Base-by-base conservation (phyloP, 2,113 vertebrate species). In the Hirundichthys speculiger region DNA sequence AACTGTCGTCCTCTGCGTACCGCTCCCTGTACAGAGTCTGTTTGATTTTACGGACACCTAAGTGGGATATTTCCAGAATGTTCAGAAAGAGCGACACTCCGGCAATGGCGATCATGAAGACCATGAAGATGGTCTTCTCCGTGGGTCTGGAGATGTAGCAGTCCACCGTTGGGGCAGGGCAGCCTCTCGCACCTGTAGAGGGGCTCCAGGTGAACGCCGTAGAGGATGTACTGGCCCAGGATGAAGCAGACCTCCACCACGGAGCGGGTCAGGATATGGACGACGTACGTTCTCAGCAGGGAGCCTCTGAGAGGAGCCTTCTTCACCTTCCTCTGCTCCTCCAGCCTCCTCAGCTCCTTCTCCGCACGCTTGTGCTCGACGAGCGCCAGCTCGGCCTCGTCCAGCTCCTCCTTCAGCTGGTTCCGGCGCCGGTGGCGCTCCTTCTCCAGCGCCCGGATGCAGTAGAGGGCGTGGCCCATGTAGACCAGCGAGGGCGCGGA, bases 121-220 rank as follows among this genome's bases (percentile, higher is more conserved):
- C 89, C 95, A 98, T 97, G 82, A 99, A 98, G 76, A 99, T 93
- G 30, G 95, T 96, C 85, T 98, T 98, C 85, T 98, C 96, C 45
- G 96, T 98, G 64, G 96, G 96, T 80, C 96, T 94, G 72, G 96
- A 99, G 73, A 99, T 94, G 89, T 96, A 98, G 83, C 96, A 99
- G 89, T 98, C 96, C 73, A 98, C 95, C 0, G 85, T 98, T 99
- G 76, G 95, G 95, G 73, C 96, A 98, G 40, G 96, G 96, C 73
- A 92, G 68, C 25, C 91, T 93, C 70, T 93, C 91, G 53, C 96
- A 98, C 84, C 94, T 96, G 87, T 95, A 98, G 72, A 98, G 90
- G 0, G 95, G 92, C 14, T 94, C 78, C 89, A 98, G 90, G 56
- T 94, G 92, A 83, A 98, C 85, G 9, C 96, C 96, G 6, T 96